Base-by-base conservation (phyloP, 1,140 invertebrate genomes). In the Dendrolimus kikuchii region DNA sequence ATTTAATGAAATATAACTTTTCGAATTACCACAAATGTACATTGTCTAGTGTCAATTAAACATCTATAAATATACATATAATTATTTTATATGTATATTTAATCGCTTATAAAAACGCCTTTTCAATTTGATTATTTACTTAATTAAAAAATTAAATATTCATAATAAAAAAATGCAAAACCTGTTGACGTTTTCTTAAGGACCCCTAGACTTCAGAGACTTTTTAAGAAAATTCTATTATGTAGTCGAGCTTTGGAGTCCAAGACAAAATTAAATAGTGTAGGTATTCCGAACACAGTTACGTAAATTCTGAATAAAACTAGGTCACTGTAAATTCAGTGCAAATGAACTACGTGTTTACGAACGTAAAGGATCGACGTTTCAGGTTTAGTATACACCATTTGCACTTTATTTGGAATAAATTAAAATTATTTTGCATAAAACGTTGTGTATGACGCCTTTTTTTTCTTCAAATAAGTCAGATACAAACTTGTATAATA, bases 261-360 rank as follows among this genome's bases (percentile, higher is more conserved):
- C 38, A 38, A 45, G 41, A 39, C 57, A 38, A 55, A 55, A 55
- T 49, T 55, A 55, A 46, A 55, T 52, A 58, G 57, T 45, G 52
- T 41, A 50, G 53, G 47, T 57, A 57, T 41, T 51, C 49, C 51
- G 48, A 49, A 38, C 42, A 39, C 41, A 48, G 46, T 48, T 48
- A 38, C 46, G 36, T 38, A 38, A 60, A 64, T 57, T 51, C 53
- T 57, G 62, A 68, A 64, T 49, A 62, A 38, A 69, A 60, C 55
- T 57, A 41, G 62, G 62, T 64, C 60, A 60, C 51, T 54, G 48
- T 58, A 57, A 65, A 71, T 70, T 54, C 51, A 57, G 43, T 62
- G 56, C 57, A 68, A 65, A 68, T 60, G 60, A 68, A 60, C 56
- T 59, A 51, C 43, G 49, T 51, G 40, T 55, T 59, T 51, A 41